Percentiles rank a stretch among this genome's conserved stretches.
Evolutionary conservation across 2,888 invertebrate genomes (phyloP).

Genomic region (Argyresthia albistria): DNA sequence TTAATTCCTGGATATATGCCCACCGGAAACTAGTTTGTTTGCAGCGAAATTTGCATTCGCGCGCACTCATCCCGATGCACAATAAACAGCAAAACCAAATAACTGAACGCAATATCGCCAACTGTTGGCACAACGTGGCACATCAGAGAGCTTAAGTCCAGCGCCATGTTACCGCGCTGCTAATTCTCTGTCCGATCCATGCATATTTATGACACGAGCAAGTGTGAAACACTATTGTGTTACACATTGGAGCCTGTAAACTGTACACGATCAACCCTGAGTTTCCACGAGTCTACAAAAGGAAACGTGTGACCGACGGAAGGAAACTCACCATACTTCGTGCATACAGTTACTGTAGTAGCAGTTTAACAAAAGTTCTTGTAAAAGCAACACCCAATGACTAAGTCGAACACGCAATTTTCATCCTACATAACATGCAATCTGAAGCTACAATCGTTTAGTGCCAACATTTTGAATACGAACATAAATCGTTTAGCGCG

Average conservation of each 20-base stretch:
- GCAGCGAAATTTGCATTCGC: too few relatives aligned
- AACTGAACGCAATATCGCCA: too few relatives aligned
- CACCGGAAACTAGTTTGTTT: too few relatives aligned
- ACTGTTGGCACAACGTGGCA: too few relatives aligned
- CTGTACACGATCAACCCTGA: neutral
- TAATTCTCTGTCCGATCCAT: constrained; percentile 1
- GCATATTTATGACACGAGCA: constrained; percentile 1
- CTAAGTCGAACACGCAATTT: neutral
- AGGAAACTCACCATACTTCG: neutral
- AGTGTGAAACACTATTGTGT: constrained; percentile 1
- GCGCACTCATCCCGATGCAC: too few relatives aligned
- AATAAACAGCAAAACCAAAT: too few relatives aligned
- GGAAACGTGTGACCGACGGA: neutral
- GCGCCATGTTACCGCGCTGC: too few relatives aligned
- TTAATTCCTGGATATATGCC: too few relatives aligned
- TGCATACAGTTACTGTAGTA: neutral
- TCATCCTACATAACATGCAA: too few relatives aligned
- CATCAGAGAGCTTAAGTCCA: too few relatives aligned
- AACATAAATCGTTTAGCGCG: neutral
- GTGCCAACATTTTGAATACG: neutral
- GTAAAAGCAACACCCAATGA: neutral
- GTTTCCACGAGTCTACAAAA: neutral
- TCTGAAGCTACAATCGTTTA: too few relatives aligned
- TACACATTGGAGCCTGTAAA: neutral
- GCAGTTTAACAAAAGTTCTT: neutral